Percentiles rank a stretch among this genome's conserved stretches.
Conservation (phyloP, 1,140 invertebrate genomes). For the Lasioglossum albipes region DNA sequence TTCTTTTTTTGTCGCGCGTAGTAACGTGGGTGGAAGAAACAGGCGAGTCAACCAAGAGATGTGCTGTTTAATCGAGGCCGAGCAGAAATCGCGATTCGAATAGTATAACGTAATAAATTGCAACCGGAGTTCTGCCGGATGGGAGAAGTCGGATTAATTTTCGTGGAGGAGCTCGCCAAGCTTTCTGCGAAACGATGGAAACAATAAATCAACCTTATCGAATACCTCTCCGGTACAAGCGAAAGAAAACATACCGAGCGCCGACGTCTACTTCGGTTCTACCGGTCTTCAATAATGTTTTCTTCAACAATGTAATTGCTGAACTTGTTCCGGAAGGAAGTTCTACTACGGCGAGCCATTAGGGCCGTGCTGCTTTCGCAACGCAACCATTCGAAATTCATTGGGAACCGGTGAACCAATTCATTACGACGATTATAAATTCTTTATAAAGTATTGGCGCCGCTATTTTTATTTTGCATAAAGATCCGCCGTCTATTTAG, state of each 20-base stretch:
- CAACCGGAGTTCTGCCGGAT: not conserved
- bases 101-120: not conserved
- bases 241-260: not conserved
- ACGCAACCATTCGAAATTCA: too few species aligned
- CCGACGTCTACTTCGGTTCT: not conserved
- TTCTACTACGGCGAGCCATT: not conserved
- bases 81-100: not conserved
- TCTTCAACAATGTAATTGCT: not conserved
- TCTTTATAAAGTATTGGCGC: too few species aligned
- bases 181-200: not conserved
- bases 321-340: not conserved
- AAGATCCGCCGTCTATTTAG: too few species aligned
- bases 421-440: too few species aligned
- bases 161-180: not conserved
- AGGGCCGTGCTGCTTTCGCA: too few species aligned
- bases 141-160: not conserved
- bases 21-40: not conserved
- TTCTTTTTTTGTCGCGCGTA: too few species aligned
- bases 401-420: too few species aligned
- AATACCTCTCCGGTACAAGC: conserved; percentile 2
- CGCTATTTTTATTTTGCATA: too few species aligned
- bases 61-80: not conserved
- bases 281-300: not conserved
- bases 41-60: not conserved
- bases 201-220: conserved; percentile 26